Percentiles rank a stretch among this genome's conserved stretches.
phyloP scores from a whole-genome alignment of 1,140 invertebrate species.

The Bombus waltoni region DNA sequence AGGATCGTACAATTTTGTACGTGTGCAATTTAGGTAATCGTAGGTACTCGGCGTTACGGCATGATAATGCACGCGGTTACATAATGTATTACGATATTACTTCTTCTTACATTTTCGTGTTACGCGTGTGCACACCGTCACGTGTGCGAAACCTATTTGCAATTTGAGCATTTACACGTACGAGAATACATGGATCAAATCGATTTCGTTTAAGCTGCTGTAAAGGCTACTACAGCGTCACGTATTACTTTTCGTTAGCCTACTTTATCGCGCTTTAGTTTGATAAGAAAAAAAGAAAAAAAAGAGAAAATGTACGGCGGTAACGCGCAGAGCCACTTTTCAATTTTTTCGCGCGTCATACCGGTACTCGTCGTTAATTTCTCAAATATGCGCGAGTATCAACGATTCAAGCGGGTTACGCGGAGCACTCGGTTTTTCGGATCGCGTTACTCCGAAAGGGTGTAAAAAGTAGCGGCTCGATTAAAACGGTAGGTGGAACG shows the following conservation, averaged over 20 bases:
- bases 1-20: conserved; percentile 24
- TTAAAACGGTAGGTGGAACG: conserved; percentile 57
- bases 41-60: conserved; percentile 15
- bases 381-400: conserved; percentile 3
- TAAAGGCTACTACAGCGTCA: neutral
- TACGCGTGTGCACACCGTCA: neutral
- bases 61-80: conserved; percentile 27
- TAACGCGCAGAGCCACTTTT: too few species aligned
- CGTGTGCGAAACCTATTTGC: neutral
- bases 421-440: conserved; percentile 6
- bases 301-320: neutral
- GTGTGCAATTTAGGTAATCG: conserved; percentile 41
- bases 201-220: neutral
- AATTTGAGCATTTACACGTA: neutral
- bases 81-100: conserved; percentile 44
- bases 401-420: conserved; percentile 11
- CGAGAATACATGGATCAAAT: neutral
- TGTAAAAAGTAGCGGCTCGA: conserved; percentile 38
- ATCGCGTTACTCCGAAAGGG: conserved; percentile 34
- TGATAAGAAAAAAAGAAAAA: too few species aligned
- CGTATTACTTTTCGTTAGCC: neutral
- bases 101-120: neutral
- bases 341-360: neutral
- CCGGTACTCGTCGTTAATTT: neutral
- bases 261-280: neutral